These are phyloP conservation scores for Noctua janthe DNA, from an alignment of 2,888 invertebrate species.

Conservation along the genomic window DNA sequence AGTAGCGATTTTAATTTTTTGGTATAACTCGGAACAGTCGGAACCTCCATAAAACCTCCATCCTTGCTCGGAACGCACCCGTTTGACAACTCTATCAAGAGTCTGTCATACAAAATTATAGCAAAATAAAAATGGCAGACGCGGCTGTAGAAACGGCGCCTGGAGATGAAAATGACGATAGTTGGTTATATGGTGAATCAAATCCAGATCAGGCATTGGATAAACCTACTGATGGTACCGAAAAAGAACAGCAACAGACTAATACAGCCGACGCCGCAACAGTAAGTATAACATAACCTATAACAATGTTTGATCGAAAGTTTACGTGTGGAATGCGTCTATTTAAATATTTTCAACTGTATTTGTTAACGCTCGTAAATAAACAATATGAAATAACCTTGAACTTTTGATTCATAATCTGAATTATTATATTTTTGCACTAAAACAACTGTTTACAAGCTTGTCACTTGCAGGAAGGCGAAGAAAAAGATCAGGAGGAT, in stretches of 20 bases:
- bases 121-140: conserved; percentile 79
- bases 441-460: not conserved
- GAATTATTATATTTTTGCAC: not conserved
- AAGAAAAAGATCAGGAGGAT: conserved; percentile 88
- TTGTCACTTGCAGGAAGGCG: conserved; percentile 73
- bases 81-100: not conserved
- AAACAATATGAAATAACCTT: not conserved
- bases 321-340: conserved; percentile 18
- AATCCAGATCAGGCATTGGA: conserved; percentile 85
- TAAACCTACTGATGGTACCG: conserved; percentile 69
- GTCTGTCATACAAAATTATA: conserved; percentile 8
- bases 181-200: conserved; percentile 96
- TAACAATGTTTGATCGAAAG: conserved; percentile 31
- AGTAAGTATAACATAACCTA: conserved; percentile 68
- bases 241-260: conserved; percentile 69
- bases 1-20: too few species aligned
- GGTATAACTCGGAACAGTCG: too few species aligned
- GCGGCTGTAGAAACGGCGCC: conserved; percentile 81
- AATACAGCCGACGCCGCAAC: conserved; percentile 59
- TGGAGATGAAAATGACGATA: conserved; percentile 94
- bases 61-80: not conserved
- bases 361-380: not conserved
- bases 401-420: not conserved
- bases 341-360: not conserved
- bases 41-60: too few species aligned